Base-by-base conservation (phyloP, 2,888 invertebrate genomes). In the Drosophila meridionalis region DNA sequence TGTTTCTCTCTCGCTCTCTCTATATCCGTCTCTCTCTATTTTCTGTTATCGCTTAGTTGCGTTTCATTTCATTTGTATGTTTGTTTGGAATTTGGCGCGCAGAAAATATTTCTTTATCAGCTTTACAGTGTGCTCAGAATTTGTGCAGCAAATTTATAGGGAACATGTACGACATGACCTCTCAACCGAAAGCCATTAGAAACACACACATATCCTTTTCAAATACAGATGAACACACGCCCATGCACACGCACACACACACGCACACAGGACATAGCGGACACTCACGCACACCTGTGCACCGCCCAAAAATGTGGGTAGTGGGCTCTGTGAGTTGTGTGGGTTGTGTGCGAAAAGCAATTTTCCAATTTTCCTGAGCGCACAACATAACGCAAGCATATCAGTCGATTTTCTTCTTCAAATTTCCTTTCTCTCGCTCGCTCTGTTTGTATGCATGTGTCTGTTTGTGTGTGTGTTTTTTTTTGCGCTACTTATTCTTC, bases 81-180 rank as follows among this genome's bases (percentile, higher is more conserved):
- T 20, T 20, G 40, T 28, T 68, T 56, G 64, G 78, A 63, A 73
- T 78, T 77, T 62, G 53, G 56, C 36, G 43, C 52, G 45, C 40
- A 30, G 56, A 47, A 75, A 71, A 75, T 78, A 71, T 78, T 78
- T 78, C 71, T 78, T 78, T 78, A 78, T 78, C 78, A 78, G 65
- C 30, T 45, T 67, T 60, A 64, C 38, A 42, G 14, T 36, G 56
- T 47, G 68, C 60, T 9, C 42, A 36, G 57, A 48, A 61, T 48
- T 69, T 56, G 32, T 45, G 40, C 50, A 56, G 43, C 32, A 59
- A 43, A 42, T 66, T 62, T 56, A 61, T 53, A 38, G 73, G 45
- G 20, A 72, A 61, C 57, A 50, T 68, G 62, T 71, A 45, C 50
- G 63, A 69, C 69, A 77, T 58, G 66, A 69, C 63, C 73, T 69